Evolutionary conservation across 2,797 vertebrate genomes (phyloP), one percentile per base, ranked within the genome.

Genomic region (Vespertilio murinus): DNA sequence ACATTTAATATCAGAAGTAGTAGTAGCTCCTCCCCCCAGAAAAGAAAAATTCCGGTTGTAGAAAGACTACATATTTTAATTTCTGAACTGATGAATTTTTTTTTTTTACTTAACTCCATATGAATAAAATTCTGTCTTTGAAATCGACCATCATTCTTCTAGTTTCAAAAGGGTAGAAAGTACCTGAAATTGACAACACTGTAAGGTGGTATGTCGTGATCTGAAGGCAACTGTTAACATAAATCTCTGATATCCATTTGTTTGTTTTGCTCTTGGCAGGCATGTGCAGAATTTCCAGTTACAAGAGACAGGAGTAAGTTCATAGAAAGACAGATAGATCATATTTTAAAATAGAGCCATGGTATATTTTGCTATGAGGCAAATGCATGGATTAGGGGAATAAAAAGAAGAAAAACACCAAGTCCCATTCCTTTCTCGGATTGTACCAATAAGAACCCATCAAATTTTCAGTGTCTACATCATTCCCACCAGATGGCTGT

Each of bases 1-100:
- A 80, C 30, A 89, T 88, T 90, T 84, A 33, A 82, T 85, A 82
- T 67, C 45, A 90, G 28, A 94, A 86, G 40, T 28, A 88, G 23
- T n/a, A 87, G 20, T n/a, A 87, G 56, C 56, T 91, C 56, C 22
- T 80, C 28, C 13, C 40, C 11, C 10, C 3, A 38, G 38, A 70
- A 61, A 70, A 56, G 22, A 77, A 93, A 91, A 86, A 47, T 0
- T 22, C 12, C 5, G 33, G 25, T 17, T 54, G 8, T 9, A 75
- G 22, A 81, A 77, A 83, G 12, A 84, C 70, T 59, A 95, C 61
- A 38, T 23, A 42, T 61, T 33, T 83, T 22, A 70, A 65, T 52
- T 54, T 78, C 30, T 54, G 9, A 79, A 8, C 6, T 93, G 28
- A 79, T 12, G 33, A 3, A 49, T 47, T 28, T 22, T 80, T 28